Evolutionary conservation across 2,113 vertebrate genomes (phyloP).

Genomic region (Prionailurus bengalensis): DNA sequence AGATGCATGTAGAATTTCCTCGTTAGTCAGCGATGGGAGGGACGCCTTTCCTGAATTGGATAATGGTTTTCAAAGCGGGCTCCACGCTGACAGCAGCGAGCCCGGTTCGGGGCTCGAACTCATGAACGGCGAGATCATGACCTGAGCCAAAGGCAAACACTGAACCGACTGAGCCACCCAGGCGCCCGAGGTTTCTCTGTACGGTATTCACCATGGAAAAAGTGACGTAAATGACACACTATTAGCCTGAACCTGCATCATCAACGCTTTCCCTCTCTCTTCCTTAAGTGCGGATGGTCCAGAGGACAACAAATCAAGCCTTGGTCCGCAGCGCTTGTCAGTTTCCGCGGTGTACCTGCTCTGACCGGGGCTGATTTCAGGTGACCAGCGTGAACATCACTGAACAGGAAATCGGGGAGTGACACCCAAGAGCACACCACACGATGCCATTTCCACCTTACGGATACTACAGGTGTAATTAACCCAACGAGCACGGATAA

Average conservation of each 20-base stretch:
- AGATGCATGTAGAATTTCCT: background rate
- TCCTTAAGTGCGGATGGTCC: background rate
- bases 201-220: background rate
- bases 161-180: no score
- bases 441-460: fast-evolving
- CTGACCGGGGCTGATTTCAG: fast-evolving
- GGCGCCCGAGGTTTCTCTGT: no score
- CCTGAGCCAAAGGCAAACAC: no score
- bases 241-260: background rate
- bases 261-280: background rate
- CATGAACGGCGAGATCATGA: no score
- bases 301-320: background rate
- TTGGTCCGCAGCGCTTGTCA: background rate
- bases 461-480: fast-evolving
- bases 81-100: no score
- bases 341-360: background rate
- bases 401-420: background rate
- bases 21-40: background rate
- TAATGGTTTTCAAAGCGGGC: background rate
- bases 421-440: fast-evolving
- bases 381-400: fast-evolving
- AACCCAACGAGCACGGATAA: background rate
- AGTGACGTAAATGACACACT: background rate
- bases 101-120: no score
- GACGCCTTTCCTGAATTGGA: background rate